Evolutionary conservation across 2,888 invertebrate genomes (phyloP).

Genomic region (Pyrgus malvae): DNA sequence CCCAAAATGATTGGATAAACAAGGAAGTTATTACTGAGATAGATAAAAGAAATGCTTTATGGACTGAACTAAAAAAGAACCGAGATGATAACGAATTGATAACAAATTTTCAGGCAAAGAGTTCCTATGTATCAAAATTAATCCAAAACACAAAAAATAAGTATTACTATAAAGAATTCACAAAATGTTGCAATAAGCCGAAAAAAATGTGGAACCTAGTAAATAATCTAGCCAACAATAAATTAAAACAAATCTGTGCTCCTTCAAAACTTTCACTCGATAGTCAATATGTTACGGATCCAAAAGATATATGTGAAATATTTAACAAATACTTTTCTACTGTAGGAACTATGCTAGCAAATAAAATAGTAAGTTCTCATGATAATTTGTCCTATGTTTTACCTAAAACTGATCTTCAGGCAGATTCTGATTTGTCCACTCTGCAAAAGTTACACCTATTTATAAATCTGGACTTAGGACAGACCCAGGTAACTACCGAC

Average conservation of each 20-base stretch:
- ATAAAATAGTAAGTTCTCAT: not conserved
- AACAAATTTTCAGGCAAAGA: not conserved
- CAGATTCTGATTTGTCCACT: not conserved
- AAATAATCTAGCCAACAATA: not conserved
- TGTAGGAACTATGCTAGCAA: not conserved
- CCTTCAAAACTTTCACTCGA: slow-evolving; percentile 8
- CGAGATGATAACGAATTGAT: not conserved
- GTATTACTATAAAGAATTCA: not conserved
- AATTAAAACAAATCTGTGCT: not conserved
- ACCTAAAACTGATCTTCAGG: not conserved
- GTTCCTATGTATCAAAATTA: not conserved
- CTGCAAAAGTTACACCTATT: not conserved
- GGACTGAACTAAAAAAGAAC: not conserved
- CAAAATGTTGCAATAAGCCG: slow-evolving; percentile 1
- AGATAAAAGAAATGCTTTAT: not conserved
- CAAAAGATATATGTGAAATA: not conserved
- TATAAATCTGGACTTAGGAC: not conserved
- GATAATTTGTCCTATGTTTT: not conserved
- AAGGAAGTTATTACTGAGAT: not conserved
- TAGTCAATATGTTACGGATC: not conserved
- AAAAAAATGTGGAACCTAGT: slow-evolving; percentile 6
- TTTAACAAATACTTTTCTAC: slow-evolving; percentile 12
- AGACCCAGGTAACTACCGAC: slow-evolving; percentile 25
- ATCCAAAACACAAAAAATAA: not conserved
- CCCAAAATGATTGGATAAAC: slow-evolving; percentile 6